Conservation (phyloP, 2,113 vertebrate genomes). For the Tetraodon nigroviridis region DNA sequence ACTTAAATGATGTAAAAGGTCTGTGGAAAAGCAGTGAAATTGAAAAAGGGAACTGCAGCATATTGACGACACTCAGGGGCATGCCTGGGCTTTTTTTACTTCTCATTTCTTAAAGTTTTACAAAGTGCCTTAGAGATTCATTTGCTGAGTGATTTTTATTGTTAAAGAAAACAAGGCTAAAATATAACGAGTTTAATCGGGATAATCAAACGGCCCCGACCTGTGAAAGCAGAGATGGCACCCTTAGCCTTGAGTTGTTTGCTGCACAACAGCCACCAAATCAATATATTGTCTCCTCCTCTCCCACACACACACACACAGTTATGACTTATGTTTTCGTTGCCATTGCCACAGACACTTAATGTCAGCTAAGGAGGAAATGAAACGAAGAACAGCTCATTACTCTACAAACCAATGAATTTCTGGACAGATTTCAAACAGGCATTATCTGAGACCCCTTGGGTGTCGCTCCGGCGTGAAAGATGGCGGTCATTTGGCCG, state of each 20-base stretch:
- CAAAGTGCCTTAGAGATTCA: not conserved
- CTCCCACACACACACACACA: too few relatives aligned
- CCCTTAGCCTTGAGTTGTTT: conserved; percentile 23
- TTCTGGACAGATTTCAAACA: conserved; percentile 58
- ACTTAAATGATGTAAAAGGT: conserved; percentile 49
- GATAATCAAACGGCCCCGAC: conserved; percentile 39
- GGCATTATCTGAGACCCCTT: conserved; percentile 62
- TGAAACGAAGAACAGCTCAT: conserved; percentile 33
- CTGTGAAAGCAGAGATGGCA: conserved; percentile 39
- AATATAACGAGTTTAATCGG: not conserved
- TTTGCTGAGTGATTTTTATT: not conserved
- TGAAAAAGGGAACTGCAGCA: not conserved
- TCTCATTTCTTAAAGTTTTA: conserved; percentile 1
- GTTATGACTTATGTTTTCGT: conserved; percentile 5
- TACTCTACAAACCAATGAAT: conserved; percentile 60
- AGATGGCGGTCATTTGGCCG: conserved; percentile 77
- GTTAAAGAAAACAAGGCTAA: too few relatives aligned
- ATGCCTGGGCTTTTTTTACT: conserved; percentile 4
- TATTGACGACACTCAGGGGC: conserved; percentile 4
- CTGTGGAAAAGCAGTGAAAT: conserved; percentile 4
- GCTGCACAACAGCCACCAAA: conserved; percentile 47
- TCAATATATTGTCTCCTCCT: conserved; percentile 45
- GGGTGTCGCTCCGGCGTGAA: conserved; percentile 63
- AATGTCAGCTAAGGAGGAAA: conserved; percentile 19
- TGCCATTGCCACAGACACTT: conserved; percentile 35